A percentile compares a stretch with the other conserved stretches of the same genome.
Conservation (phyloP, 2,113 vertebrate genomes). For the Eulemur rufifrons region DNA sequence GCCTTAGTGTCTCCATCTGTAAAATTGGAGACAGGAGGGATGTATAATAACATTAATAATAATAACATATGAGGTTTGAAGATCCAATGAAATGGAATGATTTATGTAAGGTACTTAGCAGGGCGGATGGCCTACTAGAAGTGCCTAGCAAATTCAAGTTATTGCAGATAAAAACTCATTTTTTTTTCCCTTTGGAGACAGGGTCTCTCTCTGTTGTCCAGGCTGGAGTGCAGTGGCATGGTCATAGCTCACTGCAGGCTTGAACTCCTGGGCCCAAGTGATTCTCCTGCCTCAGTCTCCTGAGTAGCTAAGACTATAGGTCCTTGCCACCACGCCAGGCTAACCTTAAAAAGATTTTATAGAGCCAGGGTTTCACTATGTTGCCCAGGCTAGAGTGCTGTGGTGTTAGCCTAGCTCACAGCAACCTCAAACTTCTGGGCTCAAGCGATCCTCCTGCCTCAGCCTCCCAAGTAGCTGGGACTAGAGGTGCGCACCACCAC, state of each 20-base stretch:
- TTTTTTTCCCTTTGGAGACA: too few relatives aligned
- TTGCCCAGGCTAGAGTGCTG: background rate
- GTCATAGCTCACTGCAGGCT: too few relatives aligned
- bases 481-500: too few relatives aligned
- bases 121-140: background rate
- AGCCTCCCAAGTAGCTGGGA: too few relatives aligned
- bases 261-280: too few relatives aligned
- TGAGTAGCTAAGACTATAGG: too few relatives aligned
- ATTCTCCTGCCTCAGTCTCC: too few relatives aligned
- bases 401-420: background rate
- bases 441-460: background rate
- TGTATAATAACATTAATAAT: background rate
- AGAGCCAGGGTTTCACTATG: background rate
- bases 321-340: too few relatives aligned
- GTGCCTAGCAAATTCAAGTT: background rate
- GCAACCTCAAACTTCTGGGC: background rate
- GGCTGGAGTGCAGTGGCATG: too few relatives aligned
- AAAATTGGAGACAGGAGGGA: background rate
- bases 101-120: background rate
- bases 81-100: background rate
- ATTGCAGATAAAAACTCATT: background rate
- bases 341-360: background rate
- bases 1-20: background rate
- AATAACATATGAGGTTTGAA: background rate
- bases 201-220: too few relatives aligned